phyloP scores from a whole-genome alignment of 2,888 invertebrate genomes.

The Idaea aversata region DNA sequence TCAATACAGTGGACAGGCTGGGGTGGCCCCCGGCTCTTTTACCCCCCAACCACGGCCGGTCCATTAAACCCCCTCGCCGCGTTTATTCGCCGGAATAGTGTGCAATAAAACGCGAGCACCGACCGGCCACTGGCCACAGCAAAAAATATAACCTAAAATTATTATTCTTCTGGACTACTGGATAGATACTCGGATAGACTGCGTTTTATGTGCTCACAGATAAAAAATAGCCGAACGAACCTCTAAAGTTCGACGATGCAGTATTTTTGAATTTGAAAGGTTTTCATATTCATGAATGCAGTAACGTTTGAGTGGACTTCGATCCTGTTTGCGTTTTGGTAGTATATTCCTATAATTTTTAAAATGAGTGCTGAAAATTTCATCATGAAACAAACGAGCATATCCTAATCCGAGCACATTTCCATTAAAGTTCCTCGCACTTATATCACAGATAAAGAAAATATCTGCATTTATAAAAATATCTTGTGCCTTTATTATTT shows the following conservation, averaged over 20 bases:
- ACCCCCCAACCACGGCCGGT: conserved; percentile 46
- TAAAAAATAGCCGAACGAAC: conserved; percentile 30
- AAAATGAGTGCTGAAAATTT: conserved; percentile 5
- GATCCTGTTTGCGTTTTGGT: conserved; percentile 27
- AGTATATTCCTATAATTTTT: conserved; percentile 7
- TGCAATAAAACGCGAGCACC: conserved; percentile 73
- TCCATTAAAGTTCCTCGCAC: no score
- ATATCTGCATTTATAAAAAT: no score
- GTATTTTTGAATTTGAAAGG: conserved; percentile 41
- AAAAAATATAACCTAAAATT: conserved; percentile 72
- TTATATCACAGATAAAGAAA: no score
- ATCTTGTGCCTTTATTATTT: no score
- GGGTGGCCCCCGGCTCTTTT: conserved; percentile 21
- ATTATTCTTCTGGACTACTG: conserved; percentile 61
- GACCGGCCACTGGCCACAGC: conserved; percentile 62
- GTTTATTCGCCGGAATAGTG: conserved; percentile 76
- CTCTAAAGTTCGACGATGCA: conserved; percentile 30
- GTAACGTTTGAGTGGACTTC: conserved; percentile 23
- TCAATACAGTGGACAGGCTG: conserved; percentile 53
- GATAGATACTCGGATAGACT: conserved; percentile 33
- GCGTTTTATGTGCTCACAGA: conserved; percentile 28
- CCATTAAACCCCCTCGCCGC: conserved; percentile 65
- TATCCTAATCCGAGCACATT: no score
- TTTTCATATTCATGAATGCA: conserved; percentile 39
- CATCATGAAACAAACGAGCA: background rate